A percentile compares a stretch with the other conserved stretches of the same genome.
Evolutionary conservation across 2,113 vertebrate species (phyloP).

Genomic region (Forbesichthys agassizii): DNA sequence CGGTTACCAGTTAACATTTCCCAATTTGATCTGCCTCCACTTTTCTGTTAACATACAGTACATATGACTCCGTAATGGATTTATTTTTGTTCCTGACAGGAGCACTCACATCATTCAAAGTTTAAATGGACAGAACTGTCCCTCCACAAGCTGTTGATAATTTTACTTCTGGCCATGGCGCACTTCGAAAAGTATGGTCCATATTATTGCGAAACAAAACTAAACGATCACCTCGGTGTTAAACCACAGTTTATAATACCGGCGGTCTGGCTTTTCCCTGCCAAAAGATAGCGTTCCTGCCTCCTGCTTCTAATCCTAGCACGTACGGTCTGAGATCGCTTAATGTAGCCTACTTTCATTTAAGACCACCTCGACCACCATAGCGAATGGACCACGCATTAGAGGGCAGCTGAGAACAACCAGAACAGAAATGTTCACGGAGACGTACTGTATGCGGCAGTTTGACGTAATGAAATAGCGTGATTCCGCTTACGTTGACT

Average conservation of each 20-base stretch:
- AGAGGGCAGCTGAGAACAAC: slow-evolving; percentile 22
- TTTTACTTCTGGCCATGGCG: slow-evolving; percentile 14
- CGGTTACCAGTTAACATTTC: not conserved
- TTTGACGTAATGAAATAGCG: slow-evolving; percentile 44
- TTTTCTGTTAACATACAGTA: slow-evolving; percentile 2
- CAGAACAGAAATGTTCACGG: slow-evolving; percentile 11
- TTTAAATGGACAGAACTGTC: slow-evolving; percentile 20
- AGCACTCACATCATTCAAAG: slow-evolving; percentile 26
- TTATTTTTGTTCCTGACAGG: slow-evolving; percentile 42
- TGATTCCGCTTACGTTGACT: slow-evolving; percentile 52
- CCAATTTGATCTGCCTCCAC: slow-evolving; percentile 11
- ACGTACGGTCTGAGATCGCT: slow-evolving; percentile 6
- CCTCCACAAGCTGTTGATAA: slow-evolving; percentile 32
- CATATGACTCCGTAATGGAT: slow-evolving; percentile 23
- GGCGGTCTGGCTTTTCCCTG: not conserved
- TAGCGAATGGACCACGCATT: slow-evolving; percentile 23
- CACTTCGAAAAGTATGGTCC: slow-evolving; percentile 24
- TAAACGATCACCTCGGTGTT: slow-evolving; percentile 20
- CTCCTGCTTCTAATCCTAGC: slow-evolving; percentile 7
- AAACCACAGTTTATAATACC: slow-evolving; percentile 8
- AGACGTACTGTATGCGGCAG: slow-evolving; percentile 28
- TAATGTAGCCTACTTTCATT: not conserved
- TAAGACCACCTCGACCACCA: slow-evolving; percentile 4
- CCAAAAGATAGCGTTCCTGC: slow-evolving; percentile 14
- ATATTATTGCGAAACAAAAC: slow-evolving; percentile 22